Evolutionary conservation across 1,140 invertebrate genomes (phyloP).

Genomic region (Rhyacophila brunnea): DNA sequence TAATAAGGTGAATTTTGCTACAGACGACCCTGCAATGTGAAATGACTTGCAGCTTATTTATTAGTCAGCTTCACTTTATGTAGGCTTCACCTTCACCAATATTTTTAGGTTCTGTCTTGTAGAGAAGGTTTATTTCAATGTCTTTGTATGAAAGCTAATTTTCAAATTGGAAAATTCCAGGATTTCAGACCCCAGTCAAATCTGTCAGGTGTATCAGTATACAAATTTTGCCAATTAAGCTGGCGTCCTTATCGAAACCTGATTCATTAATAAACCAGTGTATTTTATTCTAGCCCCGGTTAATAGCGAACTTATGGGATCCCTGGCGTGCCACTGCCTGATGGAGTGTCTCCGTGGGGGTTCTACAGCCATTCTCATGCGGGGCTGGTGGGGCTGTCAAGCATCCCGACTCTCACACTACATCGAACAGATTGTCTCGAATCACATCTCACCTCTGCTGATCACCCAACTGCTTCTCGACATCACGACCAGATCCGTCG

Average conservation of each 20-base stretch:
- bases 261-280: background rate
- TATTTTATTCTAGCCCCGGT: constrained; percentile 34
- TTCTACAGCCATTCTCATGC: constrained; percentile 65
- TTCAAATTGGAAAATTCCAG: too few relatives aligned
- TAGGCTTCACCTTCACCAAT: too few relatives aligned
- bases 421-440: constrained; percentile 74
- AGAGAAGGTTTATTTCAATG: too few relatives aligned
- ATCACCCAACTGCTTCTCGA: constrained; percentile 68
- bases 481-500: constrained; percentile 40
- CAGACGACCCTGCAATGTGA: too few relatives aligned
- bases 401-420: constrained; percentile 66
- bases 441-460: constrained; percentile 71
- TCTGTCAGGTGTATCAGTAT: too few relatives aligned
- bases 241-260: background rate
- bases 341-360: constrained; percentile 62
- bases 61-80: too few relatives aligned
- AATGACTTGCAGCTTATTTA: too few relatives aligned
- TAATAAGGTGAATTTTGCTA: too few relatives aligned
- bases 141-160: too few relatives aligned
- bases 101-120: too few relatives aligned
- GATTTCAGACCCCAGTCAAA: too few relatives aligned
- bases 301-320: constrained; percentile 48
- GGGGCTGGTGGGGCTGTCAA: constrained; percentile 77
- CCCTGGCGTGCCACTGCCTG: constrained; percentile 69
- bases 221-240: background rate